phyloP scores from a whole-genome alignment of 1,140 invertebrate genomes.

The Zaprionus tsacasi region DNA sequence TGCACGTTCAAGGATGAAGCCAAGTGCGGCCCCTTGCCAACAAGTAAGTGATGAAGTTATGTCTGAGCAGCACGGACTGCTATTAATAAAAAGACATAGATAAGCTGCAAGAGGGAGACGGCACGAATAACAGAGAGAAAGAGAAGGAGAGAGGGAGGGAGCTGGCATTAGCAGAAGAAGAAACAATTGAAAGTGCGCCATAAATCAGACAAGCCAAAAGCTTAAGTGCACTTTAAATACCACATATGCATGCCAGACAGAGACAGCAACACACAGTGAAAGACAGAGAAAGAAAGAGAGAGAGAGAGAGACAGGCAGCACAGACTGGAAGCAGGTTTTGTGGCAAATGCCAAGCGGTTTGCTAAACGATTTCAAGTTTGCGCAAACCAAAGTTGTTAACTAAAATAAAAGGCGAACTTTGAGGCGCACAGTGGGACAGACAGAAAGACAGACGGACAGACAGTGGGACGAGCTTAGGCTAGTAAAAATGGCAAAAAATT shows the following conservation, averaged over 20 bases:
- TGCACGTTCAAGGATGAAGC: constrained; percentile 96
- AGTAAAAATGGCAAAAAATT: constrained; percentile 27
- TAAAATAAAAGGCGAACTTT: constrained; percentile 56
- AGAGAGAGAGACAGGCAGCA: background rate
- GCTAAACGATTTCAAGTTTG: constrained; percentile 70
- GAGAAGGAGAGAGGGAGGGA: background rate
- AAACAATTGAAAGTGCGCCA: constrained; percentile 76
- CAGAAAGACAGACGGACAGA: constrained; percentile 17
- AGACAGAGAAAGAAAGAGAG: background rate
- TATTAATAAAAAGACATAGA: constrained; percentile 35
- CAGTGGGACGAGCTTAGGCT: background rate
- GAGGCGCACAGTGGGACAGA: constrained; percentile 10
- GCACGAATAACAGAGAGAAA: background rate
- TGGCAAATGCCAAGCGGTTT: constrained; percentile 55
- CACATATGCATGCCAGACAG: constrained; percentile 45
- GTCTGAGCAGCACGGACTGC: constrained; percentile 30
- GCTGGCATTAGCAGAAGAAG: constrained; percentile 37
- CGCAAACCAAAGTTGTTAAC: constrained; percentile 62
- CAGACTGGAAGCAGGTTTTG: constrained; percentile 27
- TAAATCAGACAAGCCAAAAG: constrained; percentile 69
- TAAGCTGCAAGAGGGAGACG: background rate
- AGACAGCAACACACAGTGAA: background rate
- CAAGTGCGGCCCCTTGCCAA: constrained; percentile 93
- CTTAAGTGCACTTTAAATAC: constrained; percentile 75
- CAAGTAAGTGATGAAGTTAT: constrained; percentile 88